Base-by-base conservation (phyloP, 2,888 invertebrate genomes). In the Euphydryas editha region DNA sequence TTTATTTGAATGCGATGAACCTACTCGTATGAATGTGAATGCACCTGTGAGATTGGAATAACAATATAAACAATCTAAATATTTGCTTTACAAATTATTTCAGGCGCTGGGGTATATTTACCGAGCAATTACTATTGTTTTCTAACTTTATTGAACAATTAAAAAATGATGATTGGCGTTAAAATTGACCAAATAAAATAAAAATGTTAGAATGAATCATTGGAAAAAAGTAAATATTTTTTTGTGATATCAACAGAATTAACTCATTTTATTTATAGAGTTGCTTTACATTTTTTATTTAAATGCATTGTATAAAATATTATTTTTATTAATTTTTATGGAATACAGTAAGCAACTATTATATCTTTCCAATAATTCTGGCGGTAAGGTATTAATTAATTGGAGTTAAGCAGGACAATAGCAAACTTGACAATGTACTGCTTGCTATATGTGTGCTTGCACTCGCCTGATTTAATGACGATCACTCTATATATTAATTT, bases 21-120 rank as follows among this genome's bases (percentile, higher is more conserved):
- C n/a, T 24, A 20, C 5, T 11, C n/a, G 17, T 15, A 17, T 36
- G 36, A 54, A 51, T 30, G 24, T n/a, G 21, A 17, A 36, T 54
- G 17, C 46, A 17, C 59, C 59, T 65, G 54, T 46, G 30, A 15
- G 46, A 59, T 47, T 65, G 30, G 4, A 58, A 44, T 54, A n/a
- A 54, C 44, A 58, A 62, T 39, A 46, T 30, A 30, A 17, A 5
- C 39, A 24, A 49, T 44, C 17, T 17, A 49, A 36, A 51, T 54
- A 13, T 51, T 66, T 66, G 62, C 66, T 54, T 30, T 36, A 18
- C 20, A 37, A 54, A 66, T 62, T 62, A 44, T 13, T 18, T 13
- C 51, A 66, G 66, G 66, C 58, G 62, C 62, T 54, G 13, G 44
- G 17, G 36, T 42, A 54, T 54, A 17, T 54, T 17, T 24, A 49